Evolutionary conservation across 2,113 vertebrate species (phyloP).

Genomic region (Neopipo cinnamomea): DNA sequence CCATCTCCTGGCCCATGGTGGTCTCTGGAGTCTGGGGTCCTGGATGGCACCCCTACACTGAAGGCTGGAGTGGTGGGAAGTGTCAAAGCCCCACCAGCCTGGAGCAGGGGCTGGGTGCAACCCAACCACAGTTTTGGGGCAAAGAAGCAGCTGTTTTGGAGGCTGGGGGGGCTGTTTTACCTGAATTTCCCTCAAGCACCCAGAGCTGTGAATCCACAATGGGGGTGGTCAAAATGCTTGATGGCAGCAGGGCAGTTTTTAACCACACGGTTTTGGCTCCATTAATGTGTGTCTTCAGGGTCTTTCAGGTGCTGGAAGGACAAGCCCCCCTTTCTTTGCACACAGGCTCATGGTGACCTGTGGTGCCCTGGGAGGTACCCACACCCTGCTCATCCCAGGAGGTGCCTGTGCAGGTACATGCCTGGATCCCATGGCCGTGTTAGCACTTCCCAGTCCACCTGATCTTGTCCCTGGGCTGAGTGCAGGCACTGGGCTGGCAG

Average conservation of each 20-base stretch:
- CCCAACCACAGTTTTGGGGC: accelerated
- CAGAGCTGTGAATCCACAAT: too few relatives aligned
- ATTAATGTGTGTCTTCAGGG: accelerated
- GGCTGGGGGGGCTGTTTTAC: background rate
- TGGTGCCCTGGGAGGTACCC: accelerated
- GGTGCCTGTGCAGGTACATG: accelerated
- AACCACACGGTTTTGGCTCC: accelerated
- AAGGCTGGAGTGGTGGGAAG: background rate
- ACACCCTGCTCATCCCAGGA: accelerated
- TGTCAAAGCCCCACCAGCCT: background rate
- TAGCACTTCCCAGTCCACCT: background rate
- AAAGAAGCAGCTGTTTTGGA: background rate
- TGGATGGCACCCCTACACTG: accelerated
- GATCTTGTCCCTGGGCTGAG: background rate
- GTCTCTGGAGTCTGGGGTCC: background rate
- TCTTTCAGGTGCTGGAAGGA: background rate
- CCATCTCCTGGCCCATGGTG: accelerated
- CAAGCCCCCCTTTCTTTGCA: background rate
- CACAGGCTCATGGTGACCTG: accelerated
- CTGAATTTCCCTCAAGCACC: background rate
- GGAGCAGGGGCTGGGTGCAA: background rate
- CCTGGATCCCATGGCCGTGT: background rate
- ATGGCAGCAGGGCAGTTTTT: background rate
- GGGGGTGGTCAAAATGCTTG: accelerated
- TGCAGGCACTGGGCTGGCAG: background rate